phyloP scores from a whole-genome alignment of 2,113 vertebrate genomes.

The Phylloscopus trochilus region DNA sequence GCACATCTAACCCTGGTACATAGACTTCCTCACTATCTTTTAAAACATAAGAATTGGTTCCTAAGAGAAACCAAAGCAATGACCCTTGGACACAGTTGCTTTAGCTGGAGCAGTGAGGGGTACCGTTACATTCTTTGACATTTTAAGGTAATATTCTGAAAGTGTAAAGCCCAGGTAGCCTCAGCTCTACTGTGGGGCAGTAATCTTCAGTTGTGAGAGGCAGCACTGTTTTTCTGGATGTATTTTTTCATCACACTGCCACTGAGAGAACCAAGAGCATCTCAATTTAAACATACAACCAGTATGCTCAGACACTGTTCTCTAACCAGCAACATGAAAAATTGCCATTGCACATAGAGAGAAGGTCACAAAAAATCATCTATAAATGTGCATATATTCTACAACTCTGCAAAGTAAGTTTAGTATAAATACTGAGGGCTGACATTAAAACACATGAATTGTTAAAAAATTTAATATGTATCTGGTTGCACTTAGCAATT shows the following conservation, averaged over 20 bases:
- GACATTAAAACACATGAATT: not conserved
- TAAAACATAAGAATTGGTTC: not conserved
- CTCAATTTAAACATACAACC: not conserved
- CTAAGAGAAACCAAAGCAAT: not conserved
- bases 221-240: not conserved
- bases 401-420: not conserved
- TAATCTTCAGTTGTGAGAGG: not conserved
- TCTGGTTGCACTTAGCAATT: not conserved
- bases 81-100: not conserved
- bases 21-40: not conserved
- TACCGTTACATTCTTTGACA: not conserved
- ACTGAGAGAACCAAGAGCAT: not conserved
- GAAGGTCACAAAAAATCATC: not conserved
- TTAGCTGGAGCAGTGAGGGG: not conserved
- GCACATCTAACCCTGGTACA: not conserved
- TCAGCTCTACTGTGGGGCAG: not conserved
- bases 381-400: not conserved
- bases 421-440: not conserved
- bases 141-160: not conserved
- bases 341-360: not conserved
- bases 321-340: not conserved
- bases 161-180: not conserved
- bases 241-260: not conserved
- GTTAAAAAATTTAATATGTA: not conserved
- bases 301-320: not conserved